Base-by-base conservation (phyloP, 2,888 invertebrate species). In the Eristalinus aeneus region DNA sequence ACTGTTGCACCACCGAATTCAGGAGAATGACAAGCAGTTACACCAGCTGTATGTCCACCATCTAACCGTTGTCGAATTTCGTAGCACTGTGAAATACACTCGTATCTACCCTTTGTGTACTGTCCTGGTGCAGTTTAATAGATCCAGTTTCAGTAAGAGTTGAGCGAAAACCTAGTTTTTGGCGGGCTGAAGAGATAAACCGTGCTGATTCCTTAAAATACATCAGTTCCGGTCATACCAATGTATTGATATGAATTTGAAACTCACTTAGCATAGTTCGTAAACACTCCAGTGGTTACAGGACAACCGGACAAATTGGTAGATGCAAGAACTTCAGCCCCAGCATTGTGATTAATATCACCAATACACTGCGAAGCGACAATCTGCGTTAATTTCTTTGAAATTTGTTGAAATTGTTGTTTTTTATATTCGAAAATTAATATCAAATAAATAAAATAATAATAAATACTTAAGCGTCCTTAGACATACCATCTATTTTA, bases 81-180 rank as follows among this genome's bases (percentile, higher is more conserved):
- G 80, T 88, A 9, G 75, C 53, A 23, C 74, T 84, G 36, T 82
- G 73, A 16, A 88, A 88, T 1, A 78, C 80, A 63, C 85, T 88
- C 4, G 87, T 85, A 6, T 88, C 88, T 0, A 88, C 56, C 36
- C 69, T 82, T 36, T 78, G 76, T 1, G 27, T 32, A 27, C n/a
- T 22, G 1, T 81, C 75, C 2, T 83, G 34, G 11, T 83, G 67
- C 9, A 77, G 68, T 53, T 88, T 88, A 9, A 86, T 9, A 2
- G 63, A 63, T 9, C 83, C 88, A 22, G 60, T 71, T 39, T 65
- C 61, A 12, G 81, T 67, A 10, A 78, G 53, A 1, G 78, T 78
- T 22, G 23, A 79, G 34, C 56, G 65, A 10, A 65, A 31, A 12
- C 88, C 88, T 1, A 82, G 88, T 0, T 77, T 85, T 5, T 67